Percentiles rank a stretch among this genome's conserved stretches.
Evolutionary conservation across 2,888 invertebrate species (phyloP).

Genomic region (Agriopis leucophaearia): DNA sequence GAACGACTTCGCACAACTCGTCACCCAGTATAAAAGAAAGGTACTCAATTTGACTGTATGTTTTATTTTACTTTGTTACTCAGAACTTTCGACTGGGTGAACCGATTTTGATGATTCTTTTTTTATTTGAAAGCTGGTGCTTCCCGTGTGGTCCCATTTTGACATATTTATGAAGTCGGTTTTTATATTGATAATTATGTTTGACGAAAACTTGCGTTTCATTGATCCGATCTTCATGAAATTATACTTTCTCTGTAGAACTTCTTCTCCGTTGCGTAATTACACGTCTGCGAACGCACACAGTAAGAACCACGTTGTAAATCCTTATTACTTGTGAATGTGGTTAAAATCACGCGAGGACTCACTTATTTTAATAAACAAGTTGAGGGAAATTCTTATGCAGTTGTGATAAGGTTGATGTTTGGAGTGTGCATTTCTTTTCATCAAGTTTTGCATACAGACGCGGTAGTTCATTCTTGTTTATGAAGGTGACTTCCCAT

Average conservation of each 20-base stretch:
- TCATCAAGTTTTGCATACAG: slow-evolving; percentile 24
- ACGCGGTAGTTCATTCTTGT: slow-evolving; percentile 30
- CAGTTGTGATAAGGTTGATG: slow-evolving; percentile 14
- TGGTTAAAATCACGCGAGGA: slow-evolving; percentile 21
- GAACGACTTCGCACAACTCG: too few species aligned
- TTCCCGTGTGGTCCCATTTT: too few species aligned
- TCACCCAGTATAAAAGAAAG: too few species aligned
- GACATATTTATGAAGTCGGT: too few species aligned
- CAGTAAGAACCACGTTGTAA: slow-evolving; percentile 33
- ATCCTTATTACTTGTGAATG: slow-evolving; percentile 27
- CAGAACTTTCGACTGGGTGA: too few species aligned
- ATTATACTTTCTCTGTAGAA: background rate
- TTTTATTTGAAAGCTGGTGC: too few species aligned
- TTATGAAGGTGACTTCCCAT: slow-evolving; percentile 30
- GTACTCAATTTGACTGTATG: too few species aligned
- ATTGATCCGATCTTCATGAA: background rate
- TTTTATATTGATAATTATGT: too few species aligned
- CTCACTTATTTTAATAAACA: slow-evolving; percentile 14
- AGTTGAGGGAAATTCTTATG: slow-evolving; percentile 6
- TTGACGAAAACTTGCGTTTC: too few species aligned
- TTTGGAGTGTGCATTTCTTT: slow-evolving; percentile 20
- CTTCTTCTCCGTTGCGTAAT: slow-evolving; percentile 14
- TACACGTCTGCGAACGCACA: slow-evolving; percentile 26
- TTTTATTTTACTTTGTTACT: too few species aligned
- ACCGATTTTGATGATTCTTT: too few species aligned